A percentile compares a stretch with the other conserved stretches of the same genome.
Conservation (phyloP, 2,113 vertebrate species). For the Ivindomyrus marchei region DNA sequence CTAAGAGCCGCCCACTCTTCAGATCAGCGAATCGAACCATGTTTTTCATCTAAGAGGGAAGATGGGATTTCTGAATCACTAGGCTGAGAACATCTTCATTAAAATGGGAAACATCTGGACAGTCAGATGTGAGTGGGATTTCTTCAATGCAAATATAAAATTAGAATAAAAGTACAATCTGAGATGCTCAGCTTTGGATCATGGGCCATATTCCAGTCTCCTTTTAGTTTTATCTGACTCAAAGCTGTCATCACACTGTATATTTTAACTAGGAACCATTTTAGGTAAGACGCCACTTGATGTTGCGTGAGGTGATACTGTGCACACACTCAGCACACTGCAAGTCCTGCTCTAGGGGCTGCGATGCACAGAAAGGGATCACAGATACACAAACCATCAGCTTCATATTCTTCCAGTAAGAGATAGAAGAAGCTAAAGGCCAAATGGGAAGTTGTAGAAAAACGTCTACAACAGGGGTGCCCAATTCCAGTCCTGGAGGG, state of each 20-base stretch:
- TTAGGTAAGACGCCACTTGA: not conserved
- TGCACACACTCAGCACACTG: not conserved
- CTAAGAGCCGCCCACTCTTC: not conserved
- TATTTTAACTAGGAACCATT: not conserved
- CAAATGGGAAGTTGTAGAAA: not conserved
- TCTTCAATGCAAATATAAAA: not conserved
- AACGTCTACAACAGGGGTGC: not conserved
- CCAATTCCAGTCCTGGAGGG: not conserved
- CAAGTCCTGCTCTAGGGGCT: not conserved
- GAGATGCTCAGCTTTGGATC: not conserved
- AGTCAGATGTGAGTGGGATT: not conserved
- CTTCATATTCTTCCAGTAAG: not conserved
- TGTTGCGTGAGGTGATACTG: not conserved
- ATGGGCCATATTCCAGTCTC: not conserved
- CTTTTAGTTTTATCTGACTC: not conserved
- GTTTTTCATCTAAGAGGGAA: constrained; percentile 19
- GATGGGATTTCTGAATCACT: constrained; percentile 27
- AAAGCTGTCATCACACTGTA: not conserved
- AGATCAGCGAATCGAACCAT: constrained; percentile 1
- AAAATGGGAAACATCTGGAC: constrained; percentile 4
- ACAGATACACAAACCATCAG: not conserved
- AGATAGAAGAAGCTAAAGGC: not conserved
- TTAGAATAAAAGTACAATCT: not conserved
- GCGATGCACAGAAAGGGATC: not conserved
- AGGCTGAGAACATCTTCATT: constrained; percentile 24